phyloP scores from a whole-genome alignment of 1,140 invertebrate species.

The Drosophila lacertosa region DNA sequence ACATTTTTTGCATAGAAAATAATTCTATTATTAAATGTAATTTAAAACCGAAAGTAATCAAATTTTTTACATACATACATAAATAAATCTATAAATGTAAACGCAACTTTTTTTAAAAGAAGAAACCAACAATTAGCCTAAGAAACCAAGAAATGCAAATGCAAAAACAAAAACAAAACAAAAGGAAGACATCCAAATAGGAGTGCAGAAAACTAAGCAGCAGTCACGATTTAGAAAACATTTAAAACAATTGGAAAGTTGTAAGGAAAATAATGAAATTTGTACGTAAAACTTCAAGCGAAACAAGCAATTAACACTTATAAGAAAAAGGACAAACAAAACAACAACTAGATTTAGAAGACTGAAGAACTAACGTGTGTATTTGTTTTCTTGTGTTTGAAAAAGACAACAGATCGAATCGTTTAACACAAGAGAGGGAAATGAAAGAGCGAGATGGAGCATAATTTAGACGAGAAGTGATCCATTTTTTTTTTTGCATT shows the following conservation, averaged over 20 bases:
- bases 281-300: slow-evolving; percentile 75
- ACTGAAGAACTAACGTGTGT: slow-evolving; percentile 70
- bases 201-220: slow-evolving; percentile 14
- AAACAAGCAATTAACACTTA: slow-evolving; percentile 40
- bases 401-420: slow-evolving; percentile 29
- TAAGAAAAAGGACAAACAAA: slow-evolving; percentile 40
- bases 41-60: slow-evolving; percentile 71
- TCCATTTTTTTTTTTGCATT: slow-evolving; percentile 53
- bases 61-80: slow-evolving; percentile 79
- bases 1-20: slow-evolving; percentile 68
- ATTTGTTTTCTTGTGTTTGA: slow-evolving; percentile 47
- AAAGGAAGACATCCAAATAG: slow-evolving; percentile 8
- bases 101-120: slow-evolving; percentile 64
- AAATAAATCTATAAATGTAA: slow-evolving; percentile 78
- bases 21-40: slow-evolving; percentile 74
- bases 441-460: no score
- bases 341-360: slow-evolving; percentile 80
- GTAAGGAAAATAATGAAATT: slow-evolving; percentile 45
- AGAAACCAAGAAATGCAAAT: slow-evolving; percentile 22
- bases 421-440: slow-evolving; percentile 15
- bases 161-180: slow-evolving; percentile 19
- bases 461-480: slow-evolving; percentile 4
- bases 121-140: slow-evolving; percentile 27
- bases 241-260: slow-evolving; percentile 17
- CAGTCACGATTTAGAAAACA: slow-evolving; percentile 30